These are phyloP conservation scores for Drosophila sordidula DNA, from an alignment of 2,888 invertebrate species.

Conservation along the genomic window DNA sequence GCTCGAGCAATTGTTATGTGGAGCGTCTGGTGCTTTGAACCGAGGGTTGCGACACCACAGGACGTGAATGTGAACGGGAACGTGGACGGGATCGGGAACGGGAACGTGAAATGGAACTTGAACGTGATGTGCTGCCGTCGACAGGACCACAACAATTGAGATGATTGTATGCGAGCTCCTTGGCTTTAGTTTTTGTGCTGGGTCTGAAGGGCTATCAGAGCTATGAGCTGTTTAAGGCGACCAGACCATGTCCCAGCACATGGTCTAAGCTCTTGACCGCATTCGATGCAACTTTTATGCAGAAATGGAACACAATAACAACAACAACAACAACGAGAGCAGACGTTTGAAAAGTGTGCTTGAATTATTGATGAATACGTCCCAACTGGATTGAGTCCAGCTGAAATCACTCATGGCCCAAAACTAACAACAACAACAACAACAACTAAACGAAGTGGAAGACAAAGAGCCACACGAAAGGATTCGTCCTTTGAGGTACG, in stretches of 20 bases:
- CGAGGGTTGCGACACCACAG: slow-evolving; percentile 44
- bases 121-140: slow-evolving; percentile 44
- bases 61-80: slow-evolving; percentile 37
- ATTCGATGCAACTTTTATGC: slow-evolving; percentile 62
- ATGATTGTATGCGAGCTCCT: slow-evolving; percentile 46
- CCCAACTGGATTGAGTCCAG: slow-evolving; percentile 71
- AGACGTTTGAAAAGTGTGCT: slow-evolving; percentile 54
- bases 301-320: slow-evolving; percentile 27
- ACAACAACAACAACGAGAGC: slow-evolving; percentile 11
- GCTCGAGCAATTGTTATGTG: slow-evolving; percentile 51
- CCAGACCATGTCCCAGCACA: not conserved
- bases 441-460: slow-evolving; percentile 13
- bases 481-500: slow-evolving; percentile 67
- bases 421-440: slow-evolving; percentile 15
- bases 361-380: slow-evolving; percentile 79
- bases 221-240: slow-evolving; percentile 26
- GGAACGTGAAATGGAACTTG: slow-evolving; percentile 27
- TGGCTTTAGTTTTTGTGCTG: slow-evolving; percentile 13
- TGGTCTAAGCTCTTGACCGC: slow-evolving; percentile 42
- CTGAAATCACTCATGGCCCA: slow-evolving; percentile 70
- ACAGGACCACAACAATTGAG: slow-evolving; percentile 60
- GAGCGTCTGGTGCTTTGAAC: slow-evolving; percentile 63
- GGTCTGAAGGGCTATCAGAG: slow-evolving; percentile 24
- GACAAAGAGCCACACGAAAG: slow-evolving; percentile 39
- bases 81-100: slow-evolving; percentile 10